Conservation (phyloP, 2,797 vertebrate genomes). For the Astyanax mexicanus region DNA sequence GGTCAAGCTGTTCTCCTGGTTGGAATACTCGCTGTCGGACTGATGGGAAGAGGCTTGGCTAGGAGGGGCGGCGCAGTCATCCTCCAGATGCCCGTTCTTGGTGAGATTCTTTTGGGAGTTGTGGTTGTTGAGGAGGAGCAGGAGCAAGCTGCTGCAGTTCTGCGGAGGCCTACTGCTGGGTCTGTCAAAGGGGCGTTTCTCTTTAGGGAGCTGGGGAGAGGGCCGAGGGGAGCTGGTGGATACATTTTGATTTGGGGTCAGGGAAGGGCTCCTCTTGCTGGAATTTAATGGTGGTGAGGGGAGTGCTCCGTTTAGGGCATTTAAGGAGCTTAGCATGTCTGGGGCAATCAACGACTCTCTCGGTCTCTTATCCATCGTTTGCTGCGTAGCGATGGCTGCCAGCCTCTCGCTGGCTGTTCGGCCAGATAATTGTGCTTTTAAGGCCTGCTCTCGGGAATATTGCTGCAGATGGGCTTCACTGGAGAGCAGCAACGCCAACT, state of each 20-base stretch:
- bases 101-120: slow-evolving; percentile 87
- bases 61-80: slow-evolving; percentile 81
- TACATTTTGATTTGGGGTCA: slow-evolving; percentile 75
- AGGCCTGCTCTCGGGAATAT: slow-evolving; percentile 95
- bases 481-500: slow-evolving; percentile 94
- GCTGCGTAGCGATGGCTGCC: slow-evolving; percentile 92
- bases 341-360: slow-evolving; percentile 78
- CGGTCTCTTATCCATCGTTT: slow-evolving; percentile 84
- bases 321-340: slow-evolving; percentile 84
- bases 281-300: slow-evolving; percentile 72
- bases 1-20: slow-evolving; percentile 90
- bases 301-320: slow-evolving; percentile 83
- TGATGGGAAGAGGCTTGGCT: slow-evolving; percentile 86
- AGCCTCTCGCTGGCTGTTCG: slow-evolving; percentile 94
- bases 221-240: slow-evolving; percentile 72
- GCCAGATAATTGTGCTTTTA: slow-evolving; percentile 95
- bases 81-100: slow-evolving; percentile 85
- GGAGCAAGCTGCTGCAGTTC: slow-evolving; percentile 92
- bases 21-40: slow-evolving; percentile 91
- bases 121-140: slow-evolving; percentile 96
- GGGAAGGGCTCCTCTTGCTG: slow-evolving; percentile 79
- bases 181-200: slow-evolving; percentile 86
- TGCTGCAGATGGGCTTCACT: slow-evolving; percentile 98
- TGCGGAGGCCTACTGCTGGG: slow-evolving; percentile 85
- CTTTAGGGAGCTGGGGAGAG: slow-evolving; percentile 73